These are phyloP conservation scores for Seira ritae DNA, from an alignment of 2,888 invertebrate genomes.

Conservation along the genomic window DNA sequence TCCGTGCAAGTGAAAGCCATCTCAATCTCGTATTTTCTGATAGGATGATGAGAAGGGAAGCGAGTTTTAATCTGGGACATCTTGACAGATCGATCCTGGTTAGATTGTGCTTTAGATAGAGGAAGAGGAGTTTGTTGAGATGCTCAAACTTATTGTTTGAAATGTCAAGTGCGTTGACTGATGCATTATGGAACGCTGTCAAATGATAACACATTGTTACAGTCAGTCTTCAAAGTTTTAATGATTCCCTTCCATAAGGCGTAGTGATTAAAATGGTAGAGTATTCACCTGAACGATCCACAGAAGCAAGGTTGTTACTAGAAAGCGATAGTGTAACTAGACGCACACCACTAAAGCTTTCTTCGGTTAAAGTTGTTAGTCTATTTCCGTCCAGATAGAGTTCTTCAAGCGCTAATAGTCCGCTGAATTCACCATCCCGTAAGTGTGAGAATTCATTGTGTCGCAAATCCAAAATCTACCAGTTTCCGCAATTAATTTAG, in stretches of 20 bases:
- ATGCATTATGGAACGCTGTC: constrained; percentile 84
- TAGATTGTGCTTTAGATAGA: constrained; percentile 70
- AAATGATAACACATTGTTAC: no score
- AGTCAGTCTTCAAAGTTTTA: no score
- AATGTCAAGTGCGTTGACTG: constrained; percentile 83
- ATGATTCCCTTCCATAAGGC: no score
- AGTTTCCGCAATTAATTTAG: constrained; percentile 27
- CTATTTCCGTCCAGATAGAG: constrained; percentile 86
- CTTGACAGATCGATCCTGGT: constrained; percentile 72
- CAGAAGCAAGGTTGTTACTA: constrained; percentile 84
- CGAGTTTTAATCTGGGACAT: constrained; percentile 76
- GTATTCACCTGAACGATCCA: no score
- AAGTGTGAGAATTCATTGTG: constrained; percentile 83
- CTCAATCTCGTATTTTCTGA: constrained; percentile 79
- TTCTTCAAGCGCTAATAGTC: constrained; percentile 84
- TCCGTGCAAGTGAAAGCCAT: constrained; percentile 80
- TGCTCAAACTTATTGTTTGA: constrained; percentile 80
- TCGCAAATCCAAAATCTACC: constrained; percentile 81
- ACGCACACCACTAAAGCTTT: constrained; percentile 74
- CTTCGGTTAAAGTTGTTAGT: constrained; percentile 82
- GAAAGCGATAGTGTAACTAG: constrained; percentile 81
- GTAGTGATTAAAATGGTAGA: no score
- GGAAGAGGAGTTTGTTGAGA: constrained; percentile 67
- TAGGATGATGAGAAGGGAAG: constrained; percentile 77
- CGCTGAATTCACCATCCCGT: constrained; percentile 83